Evolutionary conservation across 2,113 vertebrate species (phyloP), one percentile per base, ranked within the genome.

Genomic region (Tautogolabrus adspersus): DNA sequence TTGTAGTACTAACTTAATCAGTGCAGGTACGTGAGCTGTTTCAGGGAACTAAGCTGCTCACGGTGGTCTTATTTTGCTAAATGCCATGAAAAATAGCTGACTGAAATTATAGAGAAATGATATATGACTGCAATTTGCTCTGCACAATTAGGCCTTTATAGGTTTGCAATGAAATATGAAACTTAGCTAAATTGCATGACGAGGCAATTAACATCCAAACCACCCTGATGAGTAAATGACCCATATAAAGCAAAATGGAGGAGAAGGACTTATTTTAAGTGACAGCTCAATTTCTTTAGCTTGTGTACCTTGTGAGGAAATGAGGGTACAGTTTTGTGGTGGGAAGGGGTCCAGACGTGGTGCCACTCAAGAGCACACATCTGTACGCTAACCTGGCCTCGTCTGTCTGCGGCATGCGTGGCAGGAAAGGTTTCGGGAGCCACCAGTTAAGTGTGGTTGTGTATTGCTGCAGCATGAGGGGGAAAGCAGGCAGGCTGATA

Each of bases 171-270:
- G 63, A 92, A 88, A 88, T 87, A 77, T 89, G 77, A 89, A 83
- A 85, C 80, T 55, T 10, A 5, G 58, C 65, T 82, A 58, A 87
- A 85, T 60, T 77, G 62, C 81, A 77, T 40, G 83, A 75, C 58
- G 22, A 61, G 75, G 68, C 60, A 58, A 82, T 83, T 77, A 89
- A 64, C 68, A 52, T 85, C 68, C 42, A 46, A 69, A 82, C 72
- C 71, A 37, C 66, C 73, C 54, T 83, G 87, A 84, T 89, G 87
- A 89, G 81, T 88, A 88, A 91, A 90, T 90, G 88, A 88, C 82
- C 78, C 85, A 9, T 83, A 49, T 0, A 75, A 61, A 71, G 80
- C 49, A 72, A 83, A 82, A 85, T 69, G 74, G 56, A 87, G 66
- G 70, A 73, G 70, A 82, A 74, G 37, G 12, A 59, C 68, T 61